Conservation (phyloP, 1,140 invertebrate genomes). For the Caerostris extrusa region DNA sequence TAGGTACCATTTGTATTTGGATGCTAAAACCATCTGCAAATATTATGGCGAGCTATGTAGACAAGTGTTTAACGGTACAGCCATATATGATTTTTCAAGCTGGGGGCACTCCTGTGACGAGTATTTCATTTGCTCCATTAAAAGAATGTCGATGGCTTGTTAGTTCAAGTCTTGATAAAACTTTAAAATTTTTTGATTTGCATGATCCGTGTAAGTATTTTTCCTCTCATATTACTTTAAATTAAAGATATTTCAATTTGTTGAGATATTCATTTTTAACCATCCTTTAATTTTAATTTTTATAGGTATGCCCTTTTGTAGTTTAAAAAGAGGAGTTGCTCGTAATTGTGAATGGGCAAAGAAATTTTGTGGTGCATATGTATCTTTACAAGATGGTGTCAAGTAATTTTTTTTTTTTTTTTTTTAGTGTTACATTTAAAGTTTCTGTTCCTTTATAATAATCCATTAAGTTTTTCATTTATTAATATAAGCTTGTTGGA, state of each 20-base stretch:
- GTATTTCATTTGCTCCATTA: conserved; percentile 45
- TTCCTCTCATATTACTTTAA: not conserved
- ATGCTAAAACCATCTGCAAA: conserved; percentile 10
- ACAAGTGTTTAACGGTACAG: not conserved
- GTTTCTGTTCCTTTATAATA: too few relatives aligned
- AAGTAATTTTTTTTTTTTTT: not conserved
- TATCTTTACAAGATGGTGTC: conserved; percentile 14
- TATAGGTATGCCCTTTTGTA: conserved; percentile 42
- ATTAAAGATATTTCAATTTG: too few relatives aligned
- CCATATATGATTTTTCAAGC: conserved; percentile 56
- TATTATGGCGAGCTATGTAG: not conserved
- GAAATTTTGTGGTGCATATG: conserved; percentile 34
- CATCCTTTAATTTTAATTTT: not conserved
- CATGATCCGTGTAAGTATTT: conserved; percentile 40
- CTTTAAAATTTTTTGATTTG: conserved; percentile 54
- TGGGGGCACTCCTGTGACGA: conserved; percentile 39
- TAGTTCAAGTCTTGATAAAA: conserved; percentile 60
- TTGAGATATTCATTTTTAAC: too few relatives aligned
- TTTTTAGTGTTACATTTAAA: not conserved
- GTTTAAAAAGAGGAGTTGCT: conserved; percentile 22
- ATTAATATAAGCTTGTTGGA: too few relatives aligned
- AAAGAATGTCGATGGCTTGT: conserved; percentile 15
- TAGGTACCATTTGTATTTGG: conserved; percentile 39
- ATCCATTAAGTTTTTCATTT: too few relatives aligned
- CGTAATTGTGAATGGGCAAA: not conserved